phyloP scores from a whole-genome alignment of 2,797 vertebrate genomes.

The Lagodon rhomboides region DNA sequence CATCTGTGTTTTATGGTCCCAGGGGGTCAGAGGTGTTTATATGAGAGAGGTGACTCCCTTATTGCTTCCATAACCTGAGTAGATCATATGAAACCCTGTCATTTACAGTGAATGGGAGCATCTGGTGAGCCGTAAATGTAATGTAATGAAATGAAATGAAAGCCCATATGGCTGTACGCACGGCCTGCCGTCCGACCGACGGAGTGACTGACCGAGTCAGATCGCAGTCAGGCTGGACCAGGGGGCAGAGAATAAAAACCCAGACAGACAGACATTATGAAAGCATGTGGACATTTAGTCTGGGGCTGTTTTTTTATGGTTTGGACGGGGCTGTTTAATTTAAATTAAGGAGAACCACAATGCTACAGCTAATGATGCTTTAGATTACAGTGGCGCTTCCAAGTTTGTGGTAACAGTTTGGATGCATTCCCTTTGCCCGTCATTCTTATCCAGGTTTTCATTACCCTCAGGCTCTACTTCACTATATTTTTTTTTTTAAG shows the following conservation, averaged over 20 bases:
- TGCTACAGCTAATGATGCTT: constrained; percentile 10
- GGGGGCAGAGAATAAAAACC: background rate
- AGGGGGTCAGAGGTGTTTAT: constrained; percentile 80
- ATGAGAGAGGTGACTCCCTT: constrained; percentile 79
- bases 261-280: constrained; percentile 19
- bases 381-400: background rate
- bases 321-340: constrained; percentile 3
- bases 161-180: constrained; percentile 60
- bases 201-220: constrained; percentile 51
- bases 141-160: constrained; percentile 81
- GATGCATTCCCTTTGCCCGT: background rate
- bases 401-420: constrained; percentile 5
- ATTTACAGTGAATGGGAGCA: constrained; percentile 81
- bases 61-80: constrained; percentile 84
- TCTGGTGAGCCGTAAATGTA: constrained; percentile 80
- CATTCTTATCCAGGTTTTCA: constrained; percentile 10
- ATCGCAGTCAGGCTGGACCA: constrained; percentile 19
- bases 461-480: background rate
- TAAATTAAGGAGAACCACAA: constrained; percentile 4
- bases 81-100: constrained; percentile 80
- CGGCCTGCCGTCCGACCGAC: constrained; percentile 25
- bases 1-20: constrained; percentile 70
- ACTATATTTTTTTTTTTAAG: background rate
- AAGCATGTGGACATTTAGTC: constrained; percentile 24
- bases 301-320: constrained; percentile 23